phyloP scores from a whole-genome alignment of 2,888 invertebrate species.

The Andrena trimmerana region DNA sequence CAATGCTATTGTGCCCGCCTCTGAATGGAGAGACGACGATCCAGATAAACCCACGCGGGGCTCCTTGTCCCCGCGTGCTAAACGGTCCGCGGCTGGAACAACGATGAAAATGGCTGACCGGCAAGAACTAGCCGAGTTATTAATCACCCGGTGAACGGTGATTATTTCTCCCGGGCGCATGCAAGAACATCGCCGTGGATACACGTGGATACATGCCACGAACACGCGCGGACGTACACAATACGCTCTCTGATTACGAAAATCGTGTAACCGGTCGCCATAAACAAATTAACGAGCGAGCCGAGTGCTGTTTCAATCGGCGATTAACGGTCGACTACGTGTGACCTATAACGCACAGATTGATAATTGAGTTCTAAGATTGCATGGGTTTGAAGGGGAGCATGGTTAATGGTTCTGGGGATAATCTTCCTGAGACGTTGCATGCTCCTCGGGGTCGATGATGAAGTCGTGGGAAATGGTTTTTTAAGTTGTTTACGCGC shows the following conservation, averaged over 20 bases:
- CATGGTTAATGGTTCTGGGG: too few species aligned
- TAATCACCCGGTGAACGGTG: constrained; percentile 55
- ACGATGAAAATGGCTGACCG: constrained; percentile 54
- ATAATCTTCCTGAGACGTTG: too few species aligned
- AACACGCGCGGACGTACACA: constrained; percentile 12
- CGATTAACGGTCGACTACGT: constrained; percentile 8
- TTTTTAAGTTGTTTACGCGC: too few species aligned
- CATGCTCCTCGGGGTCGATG: too few species aligned
- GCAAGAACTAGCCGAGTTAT: constrained; percentile 56
- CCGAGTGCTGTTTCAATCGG: constrained; percentile 3
- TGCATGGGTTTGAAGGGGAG: too few species aligned
- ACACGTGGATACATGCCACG: constrained; percentile 6
- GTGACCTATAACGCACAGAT: neutral
- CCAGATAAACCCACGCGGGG: constrained; percentile 45
- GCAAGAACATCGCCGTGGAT: constrained; percentile 27
- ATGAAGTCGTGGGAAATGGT: too few species aligned
- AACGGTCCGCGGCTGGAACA: constrained; percentile 37
- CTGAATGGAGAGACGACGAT: constrained; percentile 43
- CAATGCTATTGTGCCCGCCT: constrained; percentile 48
- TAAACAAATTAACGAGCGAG: constrained; percentile 46
- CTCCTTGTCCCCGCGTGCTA: constrained; percentile 38
- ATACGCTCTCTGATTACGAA: constrained; percentile 44
- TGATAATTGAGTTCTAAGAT: too few species aligned
- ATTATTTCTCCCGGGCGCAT: constrained; percentile 60
- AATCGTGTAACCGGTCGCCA: constrained; percentile 16